Percentiles rank a stretch among this genome's conserved stretches.
Conservation (phyloP, 2,888 invertebrate species). For the Myopa tessellatipennis region DNA sequence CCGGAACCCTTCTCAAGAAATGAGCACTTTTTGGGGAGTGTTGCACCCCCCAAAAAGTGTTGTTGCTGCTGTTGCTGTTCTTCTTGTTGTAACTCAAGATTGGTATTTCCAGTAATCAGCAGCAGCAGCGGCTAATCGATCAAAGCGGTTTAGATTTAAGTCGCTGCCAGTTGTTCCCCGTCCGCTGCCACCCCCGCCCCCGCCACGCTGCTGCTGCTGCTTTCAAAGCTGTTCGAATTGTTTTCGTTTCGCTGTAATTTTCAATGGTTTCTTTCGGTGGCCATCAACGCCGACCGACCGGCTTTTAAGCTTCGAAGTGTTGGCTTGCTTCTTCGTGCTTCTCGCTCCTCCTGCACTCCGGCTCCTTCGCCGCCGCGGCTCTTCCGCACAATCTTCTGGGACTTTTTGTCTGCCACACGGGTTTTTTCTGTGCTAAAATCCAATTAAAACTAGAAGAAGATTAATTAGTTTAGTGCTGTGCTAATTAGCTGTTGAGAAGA, state of each 20-base stretch:
- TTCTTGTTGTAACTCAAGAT: too few species aligned
- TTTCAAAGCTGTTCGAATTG: neutral
- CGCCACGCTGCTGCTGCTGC: too few species aligned
- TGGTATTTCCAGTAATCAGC: neutral
- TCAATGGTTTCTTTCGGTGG: neutral
- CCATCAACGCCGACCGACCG: neutral
- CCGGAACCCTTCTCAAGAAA: neutral
- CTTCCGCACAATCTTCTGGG: too few species aligned
- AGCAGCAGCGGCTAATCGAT: constrained; percentile 20
- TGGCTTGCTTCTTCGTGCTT: neutral
- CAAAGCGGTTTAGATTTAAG: constrained; percentile 23
- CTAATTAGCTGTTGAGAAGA: constrained; percentile 29
- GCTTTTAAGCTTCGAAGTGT: neutral
- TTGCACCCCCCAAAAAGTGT: too few species aligned
- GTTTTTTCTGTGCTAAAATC: constrained; percentile 2
- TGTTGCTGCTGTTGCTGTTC: neutral
- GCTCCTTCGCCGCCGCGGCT: too few species aligned
- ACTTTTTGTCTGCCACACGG: neutral
- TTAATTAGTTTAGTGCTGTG: constrained; percentile 28
- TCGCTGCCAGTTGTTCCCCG: neutral
- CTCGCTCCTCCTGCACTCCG: neutral
- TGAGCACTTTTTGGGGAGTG: neutral
- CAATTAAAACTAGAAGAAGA: constrained; percentile 25
- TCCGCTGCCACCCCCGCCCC: neutral
- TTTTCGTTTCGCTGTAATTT: neutral